These are phyloP conservation scores for Hippocampus mohnikei DNA, from an alignment of 2,113 vertebrate species.

Conservation along the genomic window DNA sequence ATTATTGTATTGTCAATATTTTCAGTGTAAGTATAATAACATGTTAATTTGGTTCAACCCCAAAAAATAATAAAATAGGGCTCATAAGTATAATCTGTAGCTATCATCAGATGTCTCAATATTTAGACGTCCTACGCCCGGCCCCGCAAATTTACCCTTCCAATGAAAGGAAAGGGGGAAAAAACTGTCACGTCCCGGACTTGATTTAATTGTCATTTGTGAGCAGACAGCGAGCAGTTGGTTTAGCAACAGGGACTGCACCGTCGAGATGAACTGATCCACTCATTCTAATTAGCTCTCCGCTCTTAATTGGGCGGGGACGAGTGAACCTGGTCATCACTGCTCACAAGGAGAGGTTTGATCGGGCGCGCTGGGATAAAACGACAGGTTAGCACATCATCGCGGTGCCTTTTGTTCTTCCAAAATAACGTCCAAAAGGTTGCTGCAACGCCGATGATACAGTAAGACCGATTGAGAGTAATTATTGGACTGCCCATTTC, in stretches of 20 bases:
- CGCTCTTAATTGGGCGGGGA: constrained; percentile 67
- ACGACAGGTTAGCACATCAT: constrained; percentile 30
- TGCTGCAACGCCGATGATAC: too few species aligned
- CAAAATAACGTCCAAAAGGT: neutral
- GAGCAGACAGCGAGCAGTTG: constrained; percentile 13
- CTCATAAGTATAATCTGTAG: too few species aligned
- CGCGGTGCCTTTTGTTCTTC: constrained; percentile 25
- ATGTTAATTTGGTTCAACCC: too few species aligned
- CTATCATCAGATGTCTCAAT: neutral
- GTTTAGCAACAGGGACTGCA: constrained; percentile 19
- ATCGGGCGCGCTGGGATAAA: constrained; percentile 18
- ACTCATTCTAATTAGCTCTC: constrained; percentile 70
- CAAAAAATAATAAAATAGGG: too few species aligned
- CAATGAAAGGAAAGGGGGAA: neutral
- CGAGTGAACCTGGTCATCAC: constrained; percentile 51
- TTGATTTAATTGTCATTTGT: constrained; percentile 23
- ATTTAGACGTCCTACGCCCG: neutral
- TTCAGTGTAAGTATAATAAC: too few species aligned
- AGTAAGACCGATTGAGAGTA: neutral
- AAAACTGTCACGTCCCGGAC: neutral
- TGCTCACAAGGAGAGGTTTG: constrained; percentile 39
- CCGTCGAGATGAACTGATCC: constrained; percentile 44
- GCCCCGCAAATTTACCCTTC: neutral
- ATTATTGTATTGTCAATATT: too few species aligned
- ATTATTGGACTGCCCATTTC: neutral